Percentiles rank a stretch among this genome's conserved stretches.
These are phyloP conservation scores for Macroglossus sobrinus DNA, from an alignment of 2,113 vertebrate genomes.

Conservation along the genomic window DNA sequence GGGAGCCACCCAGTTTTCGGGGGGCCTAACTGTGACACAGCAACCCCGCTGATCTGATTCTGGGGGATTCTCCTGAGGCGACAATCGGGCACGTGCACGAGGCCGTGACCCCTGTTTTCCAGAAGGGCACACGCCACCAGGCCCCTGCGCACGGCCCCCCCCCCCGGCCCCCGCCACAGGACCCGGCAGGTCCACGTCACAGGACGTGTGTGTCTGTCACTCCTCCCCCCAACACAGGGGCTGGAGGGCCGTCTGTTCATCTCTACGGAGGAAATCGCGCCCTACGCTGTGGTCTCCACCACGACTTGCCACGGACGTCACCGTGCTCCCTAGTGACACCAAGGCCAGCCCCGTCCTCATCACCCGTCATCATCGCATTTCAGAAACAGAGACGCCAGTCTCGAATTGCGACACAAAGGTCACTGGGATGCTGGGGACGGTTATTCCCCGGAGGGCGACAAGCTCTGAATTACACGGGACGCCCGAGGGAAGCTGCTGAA, in stretches of 20 bases:
- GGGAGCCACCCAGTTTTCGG: not conserved
- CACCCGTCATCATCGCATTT: slow-evolving; percentile 2
- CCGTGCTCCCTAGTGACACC: not conserved
- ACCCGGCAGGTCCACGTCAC: not conserved
- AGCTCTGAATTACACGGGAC: not conserved
- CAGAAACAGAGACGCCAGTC: not conserved
- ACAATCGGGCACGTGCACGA: not conserved
- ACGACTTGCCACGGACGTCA: not conserved
- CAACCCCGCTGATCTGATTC: not conserved
- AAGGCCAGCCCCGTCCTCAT: not conserved
- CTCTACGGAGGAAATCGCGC: not conserved
- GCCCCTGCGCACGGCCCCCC: not conserved
- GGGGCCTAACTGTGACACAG: too few species aligned
- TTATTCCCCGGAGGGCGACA: not conserved
- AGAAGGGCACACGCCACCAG: not conserved
- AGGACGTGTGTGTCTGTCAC: not conserved
- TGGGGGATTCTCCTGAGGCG: not conserved
- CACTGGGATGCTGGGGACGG: not conserved
- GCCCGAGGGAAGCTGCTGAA: not conserved
- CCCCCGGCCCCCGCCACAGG: rapidly evolving
- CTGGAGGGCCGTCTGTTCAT: not conserved
- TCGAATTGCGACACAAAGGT: not conserved
- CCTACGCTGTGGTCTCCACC: not conserved
- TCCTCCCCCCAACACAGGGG: not conserved
- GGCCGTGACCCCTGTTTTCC: too few species aligned